Evolutionary conservation across 1,140 invertebrate genomes (phyloP).

Genomic region (Drosophila santomea): DNA sequence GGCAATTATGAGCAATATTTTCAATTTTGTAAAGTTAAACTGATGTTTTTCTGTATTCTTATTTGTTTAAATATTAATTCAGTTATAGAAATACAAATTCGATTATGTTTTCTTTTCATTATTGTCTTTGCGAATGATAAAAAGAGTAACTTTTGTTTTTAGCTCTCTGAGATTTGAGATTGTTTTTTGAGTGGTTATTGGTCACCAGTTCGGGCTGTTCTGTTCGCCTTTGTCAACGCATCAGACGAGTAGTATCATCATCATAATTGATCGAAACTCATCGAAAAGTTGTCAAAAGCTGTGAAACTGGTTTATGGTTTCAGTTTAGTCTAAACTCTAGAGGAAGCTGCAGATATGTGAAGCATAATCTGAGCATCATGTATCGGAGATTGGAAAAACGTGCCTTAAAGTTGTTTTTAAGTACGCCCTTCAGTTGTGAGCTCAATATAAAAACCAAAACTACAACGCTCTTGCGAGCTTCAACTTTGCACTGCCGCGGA

Average conservation of each 20-base stretch:
- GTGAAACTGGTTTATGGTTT: constrained; percentile 57
- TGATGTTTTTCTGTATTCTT: too few species aligned
- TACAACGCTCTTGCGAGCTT: constrained; percentile 21
- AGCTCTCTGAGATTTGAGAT: neutral
- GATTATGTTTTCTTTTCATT: too few species aligned
- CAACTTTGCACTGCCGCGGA: constrained; percentile 64
- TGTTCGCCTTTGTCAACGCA: constrained; percentile 21
- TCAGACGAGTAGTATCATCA: constrained; percentile 21
- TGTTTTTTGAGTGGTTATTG: constrained; percentile 14
- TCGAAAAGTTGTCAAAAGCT: constrained; percentile 47
- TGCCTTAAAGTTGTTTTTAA: constrained; percentile 29
- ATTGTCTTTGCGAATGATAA: constrained; percentile 28
- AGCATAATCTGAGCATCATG: constrained; percentile 42
- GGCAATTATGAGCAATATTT: neutral
- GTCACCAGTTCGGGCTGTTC: constrained; percentile 3
- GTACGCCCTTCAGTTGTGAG: constrained; percentile 60
- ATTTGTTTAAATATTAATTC: too few species aligned
- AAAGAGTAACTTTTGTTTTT: constrained; percentile 12
- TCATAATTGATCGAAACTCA: constrained; percentile 16
- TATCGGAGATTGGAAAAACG: constrained; percentile 5
- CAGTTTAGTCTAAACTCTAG: constrained; percentile 8
- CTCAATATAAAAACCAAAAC: constrained; percentile 6
- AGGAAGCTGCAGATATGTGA: constrained; percentile 24
- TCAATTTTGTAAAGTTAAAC: too few species aligned
- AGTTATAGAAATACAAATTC: too few species aligned